Conservation (phyloP, 2,888 invertebrate genomes). For the Nemurella pictetii region DNA sequence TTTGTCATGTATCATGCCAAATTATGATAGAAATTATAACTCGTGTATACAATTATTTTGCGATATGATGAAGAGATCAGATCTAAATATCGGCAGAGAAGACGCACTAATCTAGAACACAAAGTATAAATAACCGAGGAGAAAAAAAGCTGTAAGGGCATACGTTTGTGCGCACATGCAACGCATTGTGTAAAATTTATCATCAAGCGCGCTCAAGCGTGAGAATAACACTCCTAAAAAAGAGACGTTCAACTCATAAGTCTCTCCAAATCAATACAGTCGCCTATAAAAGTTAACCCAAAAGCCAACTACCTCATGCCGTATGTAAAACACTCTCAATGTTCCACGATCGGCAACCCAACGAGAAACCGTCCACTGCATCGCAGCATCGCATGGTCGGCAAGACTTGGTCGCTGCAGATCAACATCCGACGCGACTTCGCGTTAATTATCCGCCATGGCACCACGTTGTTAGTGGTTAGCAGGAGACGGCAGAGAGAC, state of each 20-base stretch:
- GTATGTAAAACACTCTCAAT: no score
- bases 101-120: background rate
- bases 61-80: background rate
- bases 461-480: no score
- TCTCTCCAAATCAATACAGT: background rate
- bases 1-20: constrained; percentile 1
- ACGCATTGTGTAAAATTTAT: background rate
- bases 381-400: no score
- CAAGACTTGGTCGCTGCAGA: no score
- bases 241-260: background rate
- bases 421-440: no score
- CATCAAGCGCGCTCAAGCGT: background rate
- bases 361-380: no score
- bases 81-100: background rate
- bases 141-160: background rate
- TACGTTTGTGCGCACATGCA: background rate
- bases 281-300: no score
- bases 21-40: background rate
- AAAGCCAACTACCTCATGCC: no score
- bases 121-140: background rate
- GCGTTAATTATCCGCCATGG: no score
- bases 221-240: background rate
- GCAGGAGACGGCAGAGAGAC: no score
- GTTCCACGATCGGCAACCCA: no score
- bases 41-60: background rate